phyloP scores from a whole-genome alignment of 2,888 invertebrate species.

The Euclidia mi region DNA sequence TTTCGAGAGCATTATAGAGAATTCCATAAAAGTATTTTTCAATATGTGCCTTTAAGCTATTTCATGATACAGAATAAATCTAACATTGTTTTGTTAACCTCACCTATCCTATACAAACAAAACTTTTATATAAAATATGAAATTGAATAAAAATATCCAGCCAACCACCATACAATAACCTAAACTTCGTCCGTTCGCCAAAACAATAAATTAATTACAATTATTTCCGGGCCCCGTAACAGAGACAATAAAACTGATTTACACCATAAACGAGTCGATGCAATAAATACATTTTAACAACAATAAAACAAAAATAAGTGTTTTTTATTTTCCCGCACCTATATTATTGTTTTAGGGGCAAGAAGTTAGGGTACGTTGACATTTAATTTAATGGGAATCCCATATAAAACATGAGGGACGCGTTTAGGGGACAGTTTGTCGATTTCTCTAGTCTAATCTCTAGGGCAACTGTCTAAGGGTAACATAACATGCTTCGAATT shows the following conservation, averaged over 20 bases:
- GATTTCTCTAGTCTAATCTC: slow-evolving; percentile 55
- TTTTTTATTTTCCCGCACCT: slow-evolving; percentile 63
- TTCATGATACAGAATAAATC: too few relatives aligned
- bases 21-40: too few relatives aligned
- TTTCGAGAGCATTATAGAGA: too few relatives aligned
- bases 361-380: slow-evolving; percentile 59
- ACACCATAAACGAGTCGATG: slow-evolving; percentile 10
- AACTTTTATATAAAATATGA: neutral
- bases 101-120: neutral
- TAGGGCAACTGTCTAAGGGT: slow-evolving; percentile 40
- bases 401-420: slow-evolving; percentile 67
- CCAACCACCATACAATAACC: neutral
- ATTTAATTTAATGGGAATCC: slow-evolving; percentile 64
- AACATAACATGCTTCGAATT: slow-evolving; percentile 10
- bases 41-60: too few relatives aligned
- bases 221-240: neutral
- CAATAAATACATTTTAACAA: slow-evolving; percentile 31
- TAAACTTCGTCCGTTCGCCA: neutral
- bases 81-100: too few relatives aligned
- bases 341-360: slow-evolving; percentile 71
- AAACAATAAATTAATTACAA: slow-evolving; percentile 8
- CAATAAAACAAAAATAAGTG: slow-evolving; percentile 58
- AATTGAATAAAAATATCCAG: neutral
- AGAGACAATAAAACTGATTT: slow-evolving; percentile 18
- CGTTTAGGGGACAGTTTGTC: slow-evolving; percentile 59